phyloP scores from a whole-genome alignment of 2,888 invertebrate species.

The Cryptophagus acutangulus region DNA sequence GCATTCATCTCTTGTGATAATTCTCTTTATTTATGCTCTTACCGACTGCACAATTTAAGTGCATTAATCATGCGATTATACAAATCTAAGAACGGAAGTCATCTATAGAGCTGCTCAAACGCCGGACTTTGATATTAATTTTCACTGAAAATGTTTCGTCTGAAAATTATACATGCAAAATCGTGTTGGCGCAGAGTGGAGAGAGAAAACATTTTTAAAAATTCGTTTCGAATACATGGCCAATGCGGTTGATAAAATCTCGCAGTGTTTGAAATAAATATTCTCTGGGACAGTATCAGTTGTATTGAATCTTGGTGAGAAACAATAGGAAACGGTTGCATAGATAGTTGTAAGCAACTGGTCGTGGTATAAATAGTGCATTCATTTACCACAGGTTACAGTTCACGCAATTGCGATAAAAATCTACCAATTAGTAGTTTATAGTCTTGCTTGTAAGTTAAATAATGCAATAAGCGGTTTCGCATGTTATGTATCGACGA shows the following conservation, averaged over 20 bases:
- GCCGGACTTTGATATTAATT: slow-evolving; percentile 4
- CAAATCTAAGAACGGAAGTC: slow-evolving; percentile 24
- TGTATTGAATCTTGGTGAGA: slow-evolving; percentile 26
- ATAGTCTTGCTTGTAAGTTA: slow-evolving; percentile 37
- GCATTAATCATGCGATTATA: slow-evolving; percentile 24
- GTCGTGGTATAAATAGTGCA: slow-evolving; percentile 40
- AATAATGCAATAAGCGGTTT: slow-evolving; percentile 31
- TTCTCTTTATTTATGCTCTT: slow-evolving; percentile 25
- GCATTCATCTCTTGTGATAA: slow-evolving; percentile 31
- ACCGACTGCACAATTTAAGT: slow-evolving; percentile 10
- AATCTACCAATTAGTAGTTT: slow-evolving; percentile 47
- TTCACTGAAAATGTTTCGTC: background rate
- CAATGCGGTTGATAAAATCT: slow-evolving; percentile 19
- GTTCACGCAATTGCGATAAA: slow-evolving; percentile 45
- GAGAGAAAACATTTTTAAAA: slow-evolving; percentile 8
- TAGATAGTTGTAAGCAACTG: slow-evolving; percentile 30
- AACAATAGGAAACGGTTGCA: slow-evolving; percentile 36
- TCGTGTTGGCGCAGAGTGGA: background rate
- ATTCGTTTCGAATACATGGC: slow-evolving; percentile 16
- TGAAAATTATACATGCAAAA: too few relatives aligned
- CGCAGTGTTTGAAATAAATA: slow-evolving; percentile 23
- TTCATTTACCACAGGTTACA: slow-evolving; percentile 40
- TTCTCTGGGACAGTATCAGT: slow-evolving; percentile 24
- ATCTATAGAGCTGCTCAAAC: slow-evolving; percentile 17
- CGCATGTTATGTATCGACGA: slow-evolving; percentile 16